phyloP scores from a whole-genome alignment of 92 coral and sea anemone species.

The Zoanthus sansibaricus region DNA sequence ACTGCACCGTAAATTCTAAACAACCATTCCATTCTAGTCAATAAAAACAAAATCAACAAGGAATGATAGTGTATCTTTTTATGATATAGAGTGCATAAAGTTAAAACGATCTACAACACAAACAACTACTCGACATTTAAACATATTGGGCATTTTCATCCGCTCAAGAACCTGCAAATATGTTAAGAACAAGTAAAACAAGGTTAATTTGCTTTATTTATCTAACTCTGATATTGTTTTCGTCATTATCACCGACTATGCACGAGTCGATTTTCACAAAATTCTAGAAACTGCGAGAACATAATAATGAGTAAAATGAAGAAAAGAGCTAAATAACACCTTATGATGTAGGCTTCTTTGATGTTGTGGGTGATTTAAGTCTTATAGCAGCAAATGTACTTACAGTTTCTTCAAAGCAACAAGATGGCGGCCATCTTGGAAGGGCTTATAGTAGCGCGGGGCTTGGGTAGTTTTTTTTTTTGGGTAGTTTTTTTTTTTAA shows the following conservation, averaged over 20 bases:
- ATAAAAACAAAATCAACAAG: neutral
- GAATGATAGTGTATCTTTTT: conserved; percentile 10
- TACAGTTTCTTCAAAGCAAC: conserved; percentile 12
- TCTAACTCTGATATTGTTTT: conserved; percentile 27
- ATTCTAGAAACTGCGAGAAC: conserved; percentile 26
- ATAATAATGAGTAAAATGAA: conserved; percentile 21
- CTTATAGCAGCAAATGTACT: neutral
- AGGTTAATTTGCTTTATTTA: neutral
- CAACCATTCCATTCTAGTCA: too few species aligned
- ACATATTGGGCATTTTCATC: conserved; percentile 24
- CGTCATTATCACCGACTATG: conserved; percentile 26
- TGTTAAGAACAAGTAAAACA: conserved; percentile 37
- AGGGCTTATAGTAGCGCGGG: too few species aligned
- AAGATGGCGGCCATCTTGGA: neutral
- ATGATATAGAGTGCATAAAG: conserved; percentile 29
- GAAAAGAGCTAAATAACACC: conserved; percentile 22
- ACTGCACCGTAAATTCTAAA: too few species aligned
- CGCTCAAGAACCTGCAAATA: conserved; percentile 22
- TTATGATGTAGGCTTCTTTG: conserved; percentile 4
- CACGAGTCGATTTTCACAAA: conserved; percentile 26
- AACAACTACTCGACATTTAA: conserved; percentile 21
- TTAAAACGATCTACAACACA: conserved; percentile 34
- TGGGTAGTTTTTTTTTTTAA: too few species aligned
- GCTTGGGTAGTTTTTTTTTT: too few species aligned
- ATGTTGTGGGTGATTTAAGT: conserved; percentile 5